A percentile compares a stretch with the other conserved stretches of the same genome.
Conservation (phyloP, 35 echinoderm and acorn worm genomes). For the Eucidaris tribuloides region DNA sequence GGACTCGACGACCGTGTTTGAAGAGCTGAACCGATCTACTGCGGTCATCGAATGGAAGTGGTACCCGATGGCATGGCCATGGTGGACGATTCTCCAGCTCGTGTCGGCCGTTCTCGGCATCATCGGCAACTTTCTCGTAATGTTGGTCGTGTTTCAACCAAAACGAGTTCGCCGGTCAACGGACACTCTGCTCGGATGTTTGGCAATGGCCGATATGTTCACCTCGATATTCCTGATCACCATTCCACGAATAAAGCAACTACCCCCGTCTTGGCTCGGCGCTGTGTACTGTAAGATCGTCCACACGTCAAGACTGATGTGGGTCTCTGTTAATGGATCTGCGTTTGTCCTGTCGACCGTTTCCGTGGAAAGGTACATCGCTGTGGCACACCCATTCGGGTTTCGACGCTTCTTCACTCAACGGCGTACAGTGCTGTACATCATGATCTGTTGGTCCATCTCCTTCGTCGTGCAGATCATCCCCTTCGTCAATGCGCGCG, state of each 20-base stretch:
- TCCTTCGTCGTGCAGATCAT: not conserved
- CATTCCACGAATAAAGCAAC: not conserved
- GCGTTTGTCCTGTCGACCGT: conserved; percentile 49
- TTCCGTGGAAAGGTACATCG: conserved; percentile 59
- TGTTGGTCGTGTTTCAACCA: conserved; percentile 26
- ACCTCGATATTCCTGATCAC: conserved; percentile 56
- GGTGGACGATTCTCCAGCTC: conserved; percentile 21
- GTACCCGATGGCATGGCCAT: conserved; percentile 31
- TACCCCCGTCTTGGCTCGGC: not conserved
- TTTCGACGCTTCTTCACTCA: conserved; percentile 40
- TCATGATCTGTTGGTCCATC: conserved; percentile 31
- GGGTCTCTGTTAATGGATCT: conserved; percentile 48
- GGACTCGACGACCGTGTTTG: too few species aligned
- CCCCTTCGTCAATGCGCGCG: not conserved
- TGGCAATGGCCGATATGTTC: conserved; percentile 57
- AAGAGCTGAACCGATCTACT: too few species aligned
- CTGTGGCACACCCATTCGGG: conserved; percentile 48
- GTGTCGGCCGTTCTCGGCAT: conserved; percentile 52
- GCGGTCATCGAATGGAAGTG: not conserved
- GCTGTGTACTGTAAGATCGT: conserved; percentile 63
- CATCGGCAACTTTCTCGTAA: conserved; percentile 47
- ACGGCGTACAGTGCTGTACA: not conserved
- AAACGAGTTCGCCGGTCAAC: conserved; percentile 26
- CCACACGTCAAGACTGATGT: conserved; percentile 26
- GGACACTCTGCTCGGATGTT: conserved; percentile 47